These are phyloP conservation scores for Saxicola maurus DNA, from an alignment of 2,797 vertebrate genomes.

Conservation along the genomic window DNA sequence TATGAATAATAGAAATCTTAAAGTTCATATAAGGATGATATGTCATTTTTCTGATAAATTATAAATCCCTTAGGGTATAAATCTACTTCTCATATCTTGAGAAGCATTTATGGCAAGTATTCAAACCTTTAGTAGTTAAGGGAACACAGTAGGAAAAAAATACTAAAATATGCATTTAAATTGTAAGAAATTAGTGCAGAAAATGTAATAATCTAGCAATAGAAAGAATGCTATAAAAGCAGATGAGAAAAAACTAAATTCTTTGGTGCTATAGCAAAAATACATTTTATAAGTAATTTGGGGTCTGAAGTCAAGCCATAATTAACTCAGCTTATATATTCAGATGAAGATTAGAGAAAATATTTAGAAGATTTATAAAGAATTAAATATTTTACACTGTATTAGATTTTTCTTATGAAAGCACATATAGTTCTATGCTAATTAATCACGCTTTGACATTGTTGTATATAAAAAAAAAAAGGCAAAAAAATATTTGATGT, in stretches of 20 bases:
- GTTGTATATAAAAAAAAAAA: neutral
- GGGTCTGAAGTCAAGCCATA: neutral
- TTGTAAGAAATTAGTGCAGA: neutral
- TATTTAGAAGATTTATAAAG: neutral
- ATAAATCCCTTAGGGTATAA: neutral
- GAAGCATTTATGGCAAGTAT: neutral
- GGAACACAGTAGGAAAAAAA: neutral
- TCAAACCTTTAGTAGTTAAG: neutral
- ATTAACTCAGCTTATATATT: neutral
- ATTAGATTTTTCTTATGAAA: neutral
- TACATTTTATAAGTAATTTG: neutral
- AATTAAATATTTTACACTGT: neutral
- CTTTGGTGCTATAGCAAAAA: neutral
- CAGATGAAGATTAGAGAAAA: neutral
- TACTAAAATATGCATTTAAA: neutral
- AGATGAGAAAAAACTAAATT: neutral
- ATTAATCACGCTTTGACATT: neutral
- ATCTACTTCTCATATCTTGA: neutral
- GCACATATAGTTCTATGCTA: neutral
- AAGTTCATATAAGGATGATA: neutral
- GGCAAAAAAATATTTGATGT: neutral
- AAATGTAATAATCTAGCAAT: neutral
- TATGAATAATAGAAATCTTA: neutral
- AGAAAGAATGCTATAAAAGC: neutral
- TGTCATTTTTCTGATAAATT: neutral